Evolutionary conservation across 2,888 invertebrate genomes (phyloP).

Genomic region (Syrphus vitripennis): DNA sequence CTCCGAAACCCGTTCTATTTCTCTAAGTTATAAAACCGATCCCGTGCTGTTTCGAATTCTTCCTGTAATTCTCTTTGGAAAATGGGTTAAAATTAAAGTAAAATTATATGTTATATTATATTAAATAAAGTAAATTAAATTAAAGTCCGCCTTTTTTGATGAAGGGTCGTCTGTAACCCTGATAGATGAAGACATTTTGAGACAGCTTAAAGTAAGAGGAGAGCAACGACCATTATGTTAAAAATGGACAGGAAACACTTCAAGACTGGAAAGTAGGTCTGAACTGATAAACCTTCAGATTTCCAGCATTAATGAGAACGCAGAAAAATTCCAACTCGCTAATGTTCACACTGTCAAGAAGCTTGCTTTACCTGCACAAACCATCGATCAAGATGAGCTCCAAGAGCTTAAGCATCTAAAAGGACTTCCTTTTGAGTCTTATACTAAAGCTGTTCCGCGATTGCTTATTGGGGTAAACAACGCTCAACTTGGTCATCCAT

Average conservation of each 20-base stretch:
- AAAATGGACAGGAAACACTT: not conserved
- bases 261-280: not conserved
- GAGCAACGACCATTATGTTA: not conserved
- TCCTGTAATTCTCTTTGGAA: not conserved
- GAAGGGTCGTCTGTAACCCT: not conserved
- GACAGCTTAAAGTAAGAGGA: not conserved
- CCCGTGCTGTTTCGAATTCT: not conserved
- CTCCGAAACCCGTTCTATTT: not conserved
- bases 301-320: not conserved
- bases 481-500: not conserved
- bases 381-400: not conserved
- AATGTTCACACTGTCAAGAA: not conserved
- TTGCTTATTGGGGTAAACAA: slow-evolving; percentile 12
- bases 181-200: not conserved
- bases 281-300: not conserved
- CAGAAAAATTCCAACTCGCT: not conserved
- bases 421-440: not conserved
- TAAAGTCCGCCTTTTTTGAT: not conserved
- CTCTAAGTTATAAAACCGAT: not conserved
- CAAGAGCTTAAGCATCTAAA: not conserved
- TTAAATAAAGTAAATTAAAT: no score
- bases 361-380: not conserved
- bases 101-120: no score
- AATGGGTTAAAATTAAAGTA: not conserved
- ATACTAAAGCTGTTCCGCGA: not conserved